Percentiles rank a stretch among this genome's conserved stretches.
Evolutionary conservation across 2,113 vertebrate genomes (phyloP).

Genomic region (Hippolais icterina): DNA sequence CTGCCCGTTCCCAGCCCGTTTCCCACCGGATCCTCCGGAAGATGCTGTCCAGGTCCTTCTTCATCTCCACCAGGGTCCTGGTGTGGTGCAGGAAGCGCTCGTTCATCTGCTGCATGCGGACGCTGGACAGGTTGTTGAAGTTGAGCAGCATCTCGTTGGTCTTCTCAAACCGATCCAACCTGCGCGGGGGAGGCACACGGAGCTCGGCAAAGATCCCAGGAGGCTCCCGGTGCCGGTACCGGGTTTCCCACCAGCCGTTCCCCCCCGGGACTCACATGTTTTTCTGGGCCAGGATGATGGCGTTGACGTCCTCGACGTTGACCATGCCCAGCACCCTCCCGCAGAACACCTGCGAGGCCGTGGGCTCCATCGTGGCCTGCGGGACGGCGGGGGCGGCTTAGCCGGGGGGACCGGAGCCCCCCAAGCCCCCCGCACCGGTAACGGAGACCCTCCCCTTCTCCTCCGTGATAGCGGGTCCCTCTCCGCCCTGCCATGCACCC

Average conservation of each 20-base stretch:
- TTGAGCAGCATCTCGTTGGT: constrained; percentile 99
- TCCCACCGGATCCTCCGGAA: constrained; percentile 90
- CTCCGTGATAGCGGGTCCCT: accelerated
- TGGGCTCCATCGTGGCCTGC: constrained; percentile 82
- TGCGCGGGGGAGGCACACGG: neutral
- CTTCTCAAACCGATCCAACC: constrained; percentile 97
- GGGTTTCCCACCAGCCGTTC: accelerated
- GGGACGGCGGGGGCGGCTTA: neutral
- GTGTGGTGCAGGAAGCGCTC: constrained; percentile 94
- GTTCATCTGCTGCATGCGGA: constrained; percentile 92
- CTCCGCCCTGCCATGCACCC: accelerated
- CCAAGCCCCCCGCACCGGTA: neutral
- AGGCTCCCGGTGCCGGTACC: neutral
- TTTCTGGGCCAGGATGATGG: constrained; percentile 96
- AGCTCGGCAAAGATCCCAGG: neutral
- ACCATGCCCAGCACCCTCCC: constrained; percentile 95
- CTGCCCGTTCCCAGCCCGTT: accelerated
- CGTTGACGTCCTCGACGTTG: constrained; percentile 92
- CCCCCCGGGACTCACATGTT: constrained; percentile 85
- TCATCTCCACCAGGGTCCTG: constrained; percentile 91
- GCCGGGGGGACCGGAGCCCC: neutral
- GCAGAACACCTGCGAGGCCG: constrained; percentile 90
- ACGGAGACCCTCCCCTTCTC: neutral
- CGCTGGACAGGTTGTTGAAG: constrained; percentile 91
- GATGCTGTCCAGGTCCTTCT: constrained; percentile 93